These are phyloP conservation scores for Zhuqinia jingwanae DNA, from an alignment of 2,888 invertebrate genomes.

Conservation along the genomic window DNA sequence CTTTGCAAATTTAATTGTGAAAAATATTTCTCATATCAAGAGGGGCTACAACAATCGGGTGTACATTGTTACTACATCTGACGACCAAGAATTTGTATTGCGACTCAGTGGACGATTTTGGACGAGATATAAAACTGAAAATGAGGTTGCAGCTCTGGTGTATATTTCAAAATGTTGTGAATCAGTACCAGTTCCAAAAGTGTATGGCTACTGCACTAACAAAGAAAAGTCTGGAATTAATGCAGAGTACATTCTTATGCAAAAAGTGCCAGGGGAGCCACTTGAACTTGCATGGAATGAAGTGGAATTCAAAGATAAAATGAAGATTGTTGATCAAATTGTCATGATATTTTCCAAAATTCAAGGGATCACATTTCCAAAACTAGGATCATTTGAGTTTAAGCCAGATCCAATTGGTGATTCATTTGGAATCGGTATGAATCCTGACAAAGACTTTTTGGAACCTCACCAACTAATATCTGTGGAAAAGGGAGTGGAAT, in stretches of 20 bases:
- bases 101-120: conserved; percentile 59
- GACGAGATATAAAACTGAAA: conserved; percentile 64
- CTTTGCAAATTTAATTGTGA: background rate
- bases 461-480: background rate
- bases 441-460: background rate
- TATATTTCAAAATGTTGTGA: background rate
- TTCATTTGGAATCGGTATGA: conserved; percentile 17
- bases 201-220: conserved; percentile 61
- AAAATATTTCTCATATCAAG: conserved; percentile 39
- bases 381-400: conserved; percentile 62
- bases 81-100: conserved; percentile 37
- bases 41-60: conserved; percentile 69
- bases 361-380: conserved; percentile 13
- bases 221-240: conserved; percentile 50
- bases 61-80: conserved; percentile 38
- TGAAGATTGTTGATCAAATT: conserved; percentile 26
- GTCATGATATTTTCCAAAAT: conserved; percentile 10
- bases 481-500: conserved; percentile 45
- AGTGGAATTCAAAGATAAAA: conserved; percentile 13
- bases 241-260: conserved; percentile 68
- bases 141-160: conserved; percentile 57
- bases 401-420: background rate
- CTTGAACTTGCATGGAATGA: conserved; percentile 47
- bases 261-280: conserved; percentile 49
- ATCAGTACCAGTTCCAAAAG: conserved; percentile 42